Evolutionary conservation across 2,888 invertebrate species (phyloP).

Genomic region (Drosophila percnosoma): DNA sequence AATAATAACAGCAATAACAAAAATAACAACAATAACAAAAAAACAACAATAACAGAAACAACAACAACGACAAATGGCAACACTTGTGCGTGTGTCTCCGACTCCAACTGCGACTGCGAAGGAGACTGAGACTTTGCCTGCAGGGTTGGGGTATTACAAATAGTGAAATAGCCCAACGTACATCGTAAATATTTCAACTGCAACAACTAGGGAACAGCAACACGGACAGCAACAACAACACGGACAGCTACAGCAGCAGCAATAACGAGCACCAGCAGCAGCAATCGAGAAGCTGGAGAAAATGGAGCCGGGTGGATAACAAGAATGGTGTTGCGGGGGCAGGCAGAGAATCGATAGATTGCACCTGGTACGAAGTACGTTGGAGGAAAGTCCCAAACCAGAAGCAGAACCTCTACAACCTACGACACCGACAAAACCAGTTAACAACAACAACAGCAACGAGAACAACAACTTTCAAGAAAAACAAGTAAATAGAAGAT

Average conservation of each 20-base stretch:
- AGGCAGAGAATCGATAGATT: constrained; percentile 75
- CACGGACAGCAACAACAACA: constrained; percentile 45
- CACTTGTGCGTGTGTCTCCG: constrained; percentile 75
- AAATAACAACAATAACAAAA: constrained; percentile 13
- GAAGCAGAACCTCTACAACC: constrained; percentile 64
- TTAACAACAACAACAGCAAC: constrained; percentile 46
- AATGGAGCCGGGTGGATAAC: constrained; percentile 15
- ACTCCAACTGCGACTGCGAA: constrained; percentile 22
- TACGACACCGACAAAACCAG: constrained; percentile 69
- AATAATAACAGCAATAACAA: constrained; percentile 19
- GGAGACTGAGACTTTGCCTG: constrained; percentile 12
- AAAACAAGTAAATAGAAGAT: constrained; percentile 57
- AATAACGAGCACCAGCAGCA: constrained; percentile 74
- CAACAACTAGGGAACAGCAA: constrained; percentile 68
- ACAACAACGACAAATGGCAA: constrained; percentile 49
- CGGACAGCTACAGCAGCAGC: constrained; percentile 54
- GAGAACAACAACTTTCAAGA: constrained; percentile 33
- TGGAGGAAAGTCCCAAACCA: constrained; percentile 67
- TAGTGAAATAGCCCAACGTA: constrained; percentile 79
- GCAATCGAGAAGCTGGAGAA: constrained; percentile 29
- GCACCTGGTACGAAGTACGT: constrained; percentile 73
- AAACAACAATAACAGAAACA: constrained; percentile 20
- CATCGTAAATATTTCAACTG: constrained; percentile 80
- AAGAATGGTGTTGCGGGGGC: constrained; percentile 24
- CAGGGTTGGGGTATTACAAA: constrained; percentile 59